Percentiles rank a stretch among this genome's conserved stretches.
phyloP scores from a whole-genome alignment of 1,140 invertebrate genomes.

The Pogonomyrmex californicus region DNA sequence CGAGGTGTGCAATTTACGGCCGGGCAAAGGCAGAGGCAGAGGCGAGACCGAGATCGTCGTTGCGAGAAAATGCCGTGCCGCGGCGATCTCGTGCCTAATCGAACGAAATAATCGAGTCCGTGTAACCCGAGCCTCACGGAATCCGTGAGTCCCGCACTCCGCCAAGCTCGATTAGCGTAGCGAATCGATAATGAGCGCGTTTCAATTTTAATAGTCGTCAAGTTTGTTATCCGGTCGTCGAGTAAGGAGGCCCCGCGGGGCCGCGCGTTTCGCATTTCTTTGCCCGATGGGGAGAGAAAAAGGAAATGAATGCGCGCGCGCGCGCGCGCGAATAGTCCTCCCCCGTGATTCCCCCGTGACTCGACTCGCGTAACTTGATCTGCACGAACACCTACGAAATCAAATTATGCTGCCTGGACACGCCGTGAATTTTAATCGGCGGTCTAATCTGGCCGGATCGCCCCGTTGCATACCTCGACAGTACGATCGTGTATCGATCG shows the following conservation, averaged over 20 bases:
- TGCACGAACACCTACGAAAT: conserved; percentile 52
- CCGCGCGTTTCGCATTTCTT: background rate
- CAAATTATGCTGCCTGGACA: conserved; percentile 50
- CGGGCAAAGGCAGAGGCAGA: background rate
- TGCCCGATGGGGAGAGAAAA: too few relatives aligned
- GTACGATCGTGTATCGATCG: conserved; percentile 44
- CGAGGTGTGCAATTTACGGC: conserved; percentile 22
- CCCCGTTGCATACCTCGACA: conserved; percentile 26
- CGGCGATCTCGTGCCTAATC: conserved; percentile 49
- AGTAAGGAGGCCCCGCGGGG: background rate
- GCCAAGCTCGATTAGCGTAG: conserved; percentile 40
- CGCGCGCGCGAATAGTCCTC: conserved; percentile 2
- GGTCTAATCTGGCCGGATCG: conserved; percentile 47
- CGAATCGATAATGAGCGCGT: conserved; percentile 62
- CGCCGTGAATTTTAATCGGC: conserved; percentile 64
- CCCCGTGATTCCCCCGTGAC: background rate
- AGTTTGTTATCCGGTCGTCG: conserved; percentile 32
- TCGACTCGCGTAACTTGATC: conserved; percentile 49
- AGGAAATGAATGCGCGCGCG: background rate
- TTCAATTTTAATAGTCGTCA: conserved; percentile 60
- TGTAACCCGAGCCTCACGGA: conserved; percentile 41
- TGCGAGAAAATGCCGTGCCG: conserved; percentile 39
- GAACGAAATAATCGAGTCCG: conserved; percentile 51
- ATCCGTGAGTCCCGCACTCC: conserved; percentile 23
- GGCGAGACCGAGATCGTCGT: background rate